Base-by-base conservation (phyloP, 2,113 vertebrate genomes). In the Eurystomus gularis region DNA sequence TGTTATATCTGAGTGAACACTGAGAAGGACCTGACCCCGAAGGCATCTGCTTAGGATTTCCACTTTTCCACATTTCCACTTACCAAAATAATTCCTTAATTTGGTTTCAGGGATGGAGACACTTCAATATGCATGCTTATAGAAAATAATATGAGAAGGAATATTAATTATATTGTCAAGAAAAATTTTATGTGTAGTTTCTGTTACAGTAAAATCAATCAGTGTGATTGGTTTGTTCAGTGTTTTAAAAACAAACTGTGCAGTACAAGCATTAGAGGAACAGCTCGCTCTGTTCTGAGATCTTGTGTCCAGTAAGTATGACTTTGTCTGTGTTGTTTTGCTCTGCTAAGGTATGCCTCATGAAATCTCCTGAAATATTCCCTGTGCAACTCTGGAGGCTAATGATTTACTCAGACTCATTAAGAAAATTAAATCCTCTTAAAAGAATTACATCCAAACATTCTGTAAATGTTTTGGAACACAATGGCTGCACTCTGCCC, bases 351-450 rank as follows among this genome's bases (percentile, higher is more conserved):
- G 33, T 35, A 20, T 3, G 26, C 57, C 65, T 86, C 55, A 2
- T 66, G 71, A 88, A 81, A 73, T 35, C 49, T 82, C 66, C 75
- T 70, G 2, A 52, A 84, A 39, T n/a, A 60, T 85, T 91, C 61
- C 57, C 57, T 6, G 13, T 75, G 66, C 73, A 39, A n/a, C 42
- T n/a, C 35, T 87, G 83, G 20, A 71, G 51, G 65, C 42, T 91
- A 78, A 84, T 84, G 65, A 55, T 95, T 91, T 84, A 86, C 88
- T 91, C 82, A 81, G 73, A 42, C 60, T 94, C 69, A 48, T 93
- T 86, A 84, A 64, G 83, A 82, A 86, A 95, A 96, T 94, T 64
- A 91, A 95, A 89, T 87, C 69, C 61, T 79, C 57, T 69, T 64
- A 77, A 71, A 75, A 88, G 51, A 66, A 84, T 84, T 55, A 21